Percentiles rank a stretch among this genome's conserved stretches.
Evolutionary conservation across 2,797 vertebrate genomes (phyloP).

Genomic region (Cottoperca gobio): DNA sequence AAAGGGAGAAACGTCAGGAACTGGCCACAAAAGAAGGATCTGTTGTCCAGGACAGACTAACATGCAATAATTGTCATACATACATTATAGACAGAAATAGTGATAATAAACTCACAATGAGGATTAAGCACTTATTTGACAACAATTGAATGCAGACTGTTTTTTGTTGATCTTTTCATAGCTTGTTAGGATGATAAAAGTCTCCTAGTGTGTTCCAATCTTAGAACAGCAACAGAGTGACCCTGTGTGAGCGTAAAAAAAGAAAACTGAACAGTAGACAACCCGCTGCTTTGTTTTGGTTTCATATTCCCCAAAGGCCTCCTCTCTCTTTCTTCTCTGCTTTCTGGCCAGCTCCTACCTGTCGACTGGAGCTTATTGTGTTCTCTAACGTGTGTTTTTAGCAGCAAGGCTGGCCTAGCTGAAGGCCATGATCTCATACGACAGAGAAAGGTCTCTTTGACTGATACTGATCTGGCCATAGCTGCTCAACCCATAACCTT

Average conservation of each 20-base stretch:
- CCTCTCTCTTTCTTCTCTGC: conserved; percentile 6
- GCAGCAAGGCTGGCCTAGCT: conserved; percentile 20
- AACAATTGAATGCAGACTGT: neutral
- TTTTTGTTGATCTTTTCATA: conserved; percentile 2
- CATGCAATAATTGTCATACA: neutral
- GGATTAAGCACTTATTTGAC: neutral
- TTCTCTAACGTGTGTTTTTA: conserved; percentile 55
- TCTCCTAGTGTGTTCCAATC: neutral
- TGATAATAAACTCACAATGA: neutral
- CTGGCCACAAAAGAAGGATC: neutral
- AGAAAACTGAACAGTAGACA: neutral
- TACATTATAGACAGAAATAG: conserved; percentile 1
- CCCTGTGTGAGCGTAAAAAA: neutral
- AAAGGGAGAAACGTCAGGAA: neutral
- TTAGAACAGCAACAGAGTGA: neutral
- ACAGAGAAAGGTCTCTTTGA: conserved; percentile 71
- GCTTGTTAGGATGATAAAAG: neutral
- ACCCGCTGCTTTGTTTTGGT: conserved; percentile 38
- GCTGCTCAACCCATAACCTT: conserved; percentile 52
- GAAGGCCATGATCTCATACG: conserved; percentile 40
- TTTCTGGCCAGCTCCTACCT: conserved; percentile 42
- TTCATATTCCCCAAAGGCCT: conserved; percentile 34
- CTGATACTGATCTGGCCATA: conserved; percentile 72
- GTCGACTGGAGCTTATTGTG: conserved; percentile 63
- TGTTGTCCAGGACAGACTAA: neutral